Percentiles rank a stretch among this genome's conserved stretches.
phyloP scores from a whole-genome alignment of 1,140 invertebrate genomes.

The Subanguina moxae region DNA sequence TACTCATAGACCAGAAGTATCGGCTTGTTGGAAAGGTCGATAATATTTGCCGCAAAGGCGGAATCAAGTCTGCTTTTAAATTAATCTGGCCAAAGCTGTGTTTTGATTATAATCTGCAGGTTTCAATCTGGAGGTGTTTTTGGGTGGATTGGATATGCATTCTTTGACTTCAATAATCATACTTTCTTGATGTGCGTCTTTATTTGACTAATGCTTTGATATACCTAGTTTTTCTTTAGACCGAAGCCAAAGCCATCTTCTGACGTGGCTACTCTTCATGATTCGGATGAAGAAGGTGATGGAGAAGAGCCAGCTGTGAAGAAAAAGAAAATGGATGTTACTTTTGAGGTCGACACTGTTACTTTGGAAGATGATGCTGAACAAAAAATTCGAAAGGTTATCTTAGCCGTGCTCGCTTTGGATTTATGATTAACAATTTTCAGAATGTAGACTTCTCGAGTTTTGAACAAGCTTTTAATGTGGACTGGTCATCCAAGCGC shows the following conservation, averaged over 20 bases:
- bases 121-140: slow-evolving; percentile 76
- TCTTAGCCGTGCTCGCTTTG: slow-evolving; percentile 45
- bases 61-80: slow-evolving; percentile 69
- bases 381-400: slow-evolving; percentile 38
- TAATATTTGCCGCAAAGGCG: slow-evolving; percentile 72
- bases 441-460: slow-evolving; percentile 66
- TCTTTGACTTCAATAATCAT: slow-evolving; percentile 80
- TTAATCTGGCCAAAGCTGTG: not conserved
- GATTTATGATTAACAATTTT: slow-evolving; percentile 44
- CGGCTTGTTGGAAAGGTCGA: slow-evolving; percentile 73
- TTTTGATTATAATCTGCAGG: slow-evolving; percentile 26
- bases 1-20: slow-evolving; percentile 72
- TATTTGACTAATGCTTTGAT: too few relatives aligned
- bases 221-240: slow-evolving; percentile 15
- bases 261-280: slow-evolving; percentile 19
- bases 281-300: slow-evolving; percentile 23
- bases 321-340: slow-evolving; percentile 4
- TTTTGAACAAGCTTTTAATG: slow-evolving; percentile 69
- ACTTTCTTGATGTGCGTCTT: slow-evolving; percentile 76
- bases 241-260: slow-evolving; percentile 38
- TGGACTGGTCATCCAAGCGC: slow-evolving; percentile 65
- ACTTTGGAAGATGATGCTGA: slow-evolving; percentile 42
- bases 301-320: slow-evolving; percentile 4
- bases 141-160: slow-evolving; percentile 86
- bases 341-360: slow-evolving; percentile 12